Conservation (phyloP, 2,888 invertebrate genomes). For the Noctua fimbriata region DNA sequence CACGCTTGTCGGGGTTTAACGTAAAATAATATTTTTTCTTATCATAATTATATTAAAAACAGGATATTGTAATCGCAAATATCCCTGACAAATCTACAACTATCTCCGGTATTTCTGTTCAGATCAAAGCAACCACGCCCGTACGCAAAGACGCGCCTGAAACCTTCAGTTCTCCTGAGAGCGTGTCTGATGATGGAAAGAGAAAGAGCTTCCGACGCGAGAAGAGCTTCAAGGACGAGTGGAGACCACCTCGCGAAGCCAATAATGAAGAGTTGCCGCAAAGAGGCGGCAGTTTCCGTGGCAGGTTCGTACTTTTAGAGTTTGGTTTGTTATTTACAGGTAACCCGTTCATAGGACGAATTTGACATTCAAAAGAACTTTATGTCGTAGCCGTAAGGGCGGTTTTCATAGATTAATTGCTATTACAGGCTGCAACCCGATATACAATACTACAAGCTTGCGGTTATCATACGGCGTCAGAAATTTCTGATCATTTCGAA, state of each 20-base stretch:
- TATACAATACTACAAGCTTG: background rate
- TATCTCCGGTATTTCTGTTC: background rate
- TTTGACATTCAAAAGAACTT: background rate
- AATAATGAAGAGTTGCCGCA: constrained; percentile 81
- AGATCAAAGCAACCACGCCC: constrained; percentile 82
- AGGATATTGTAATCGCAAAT: background rate
- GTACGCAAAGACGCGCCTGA: constrained; percentile 84
- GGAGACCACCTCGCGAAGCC: constrained; percentile 75
- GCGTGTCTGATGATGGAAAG: constrained; percentile 77
- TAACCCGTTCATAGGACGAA: background rate
- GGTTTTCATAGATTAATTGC: background rate
- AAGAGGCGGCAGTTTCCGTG: constrained; percentile 83
- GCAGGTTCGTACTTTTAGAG: constrained; percentile 72
- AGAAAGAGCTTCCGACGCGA: constrained; percentile 81
- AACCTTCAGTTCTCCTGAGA: constrained; percentile 84
- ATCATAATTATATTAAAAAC: background rate
- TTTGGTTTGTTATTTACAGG: background rate
- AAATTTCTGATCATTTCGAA: background rate
- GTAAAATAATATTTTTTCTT: background rate
- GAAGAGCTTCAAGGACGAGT: constrained; percentile 86
- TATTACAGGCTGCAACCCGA: background rate
- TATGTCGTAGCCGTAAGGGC: background rate
- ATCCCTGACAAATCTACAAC: background rate
- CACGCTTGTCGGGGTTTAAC: background rate
- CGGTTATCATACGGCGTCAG: background rate